These are phyloP conservation scores for Spea multiplicata DNA, from an alignment of 2,113 vertebrate genomes.

Conservation along the genomic window DNA sequence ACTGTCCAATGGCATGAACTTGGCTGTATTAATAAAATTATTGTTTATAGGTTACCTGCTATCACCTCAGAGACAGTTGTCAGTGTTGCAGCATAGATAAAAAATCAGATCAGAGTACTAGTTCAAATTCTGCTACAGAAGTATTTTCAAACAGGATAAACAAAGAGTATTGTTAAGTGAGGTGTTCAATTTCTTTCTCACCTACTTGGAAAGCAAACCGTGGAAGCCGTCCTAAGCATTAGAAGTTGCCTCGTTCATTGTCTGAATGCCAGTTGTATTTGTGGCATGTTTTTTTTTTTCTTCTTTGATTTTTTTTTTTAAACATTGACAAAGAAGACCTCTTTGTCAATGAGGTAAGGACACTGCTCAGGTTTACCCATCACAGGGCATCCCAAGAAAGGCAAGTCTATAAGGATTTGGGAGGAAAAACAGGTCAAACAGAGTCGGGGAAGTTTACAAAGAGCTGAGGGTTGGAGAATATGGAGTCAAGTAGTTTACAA, in stretches of 20 bases:
- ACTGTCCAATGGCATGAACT: no score
- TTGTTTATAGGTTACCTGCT: no score
- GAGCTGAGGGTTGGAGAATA: not conserved
- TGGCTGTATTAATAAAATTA: no score
- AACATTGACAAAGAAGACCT: not conserved
- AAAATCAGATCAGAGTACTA: no score
- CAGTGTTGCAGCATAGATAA: no score
- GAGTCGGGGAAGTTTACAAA: conserved; percentile 6
- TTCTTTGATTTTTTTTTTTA: not conserved
- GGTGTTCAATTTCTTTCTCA: no score
- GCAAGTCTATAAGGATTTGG: not conserved
- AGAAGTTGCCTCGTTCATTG: not conserved
- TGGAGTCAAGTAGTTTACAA: conserved; percentile 7
- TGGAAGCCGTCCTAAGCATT: no score
- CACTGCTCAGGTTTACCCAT: not conserved
- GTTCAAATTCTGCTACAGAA: no score
- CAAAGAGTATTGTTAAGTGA: no score
- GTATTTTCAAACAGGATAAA: no score
- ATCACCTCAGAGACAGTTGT: no score
- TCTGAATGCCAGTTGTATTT: not conserved
- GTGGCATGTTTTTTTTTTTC: not conserved
- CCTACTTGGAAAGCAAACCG: no score
- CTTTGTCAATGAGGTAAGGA: not conserved
- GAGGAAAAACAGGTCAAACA: not conserved
- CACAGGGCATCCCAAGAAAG: not conserved